Conservation (phyloP, 1,140 invertebrate genomes). For the Pseudomyrmex gracilis region DNA sequence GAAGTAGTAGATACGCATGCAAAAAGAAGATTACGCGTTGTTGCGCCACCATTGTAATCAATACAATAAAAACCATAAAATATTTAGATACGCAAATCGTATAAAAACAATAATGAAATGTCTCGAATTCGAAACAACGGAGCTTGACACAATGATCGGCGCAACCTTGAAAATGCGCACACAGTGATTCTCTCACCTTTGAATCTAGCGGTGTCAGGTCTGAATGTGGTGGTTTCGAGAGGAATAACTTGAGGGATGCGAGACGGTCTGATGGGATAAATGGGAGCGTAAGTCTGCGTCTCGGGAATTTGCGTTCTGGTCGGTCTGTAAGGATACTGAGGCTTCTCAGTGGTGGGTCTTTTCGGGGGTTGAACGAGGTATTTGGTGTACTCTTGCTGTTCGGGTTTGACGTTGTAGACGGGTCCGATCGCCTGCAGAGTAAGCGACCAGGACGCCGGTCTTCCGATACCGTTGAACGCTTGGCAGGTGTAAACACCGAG, state of each 20-base stretch:
- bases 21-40: neutral
- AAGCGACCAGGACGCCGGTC: conserved; percentile 91
- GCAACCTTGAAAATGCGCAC: neutral
- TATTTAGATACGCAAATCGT: neutral
- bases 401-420: conserved; percentile 84
- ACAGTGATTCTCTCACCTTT: conserved; percentile 76
- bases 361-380: conserved; percentile 86
- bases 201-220: conserved; percentile 36
- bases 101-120: neutral
- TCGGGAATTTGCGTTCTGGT: conserved; percentile 76
- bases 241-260: conserved; percentile 75
- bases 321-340: conserved; percentile 84
- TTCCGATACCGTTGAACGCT: conserved; percentile 93
- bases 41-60: conserved; percentile 11
- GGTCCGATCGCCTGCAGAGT: conserved; percentile 90
- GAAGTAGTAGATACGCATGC: neutral
- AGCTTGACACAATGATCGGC: neutral
- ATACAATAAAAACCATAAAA: neutral
- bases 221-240: conserved; percentile 64
- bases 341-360: conserved; percentile 76
- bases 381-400: conserved; percentile 85
- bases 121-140: neutral
- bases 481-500: conserved; percentile 95
- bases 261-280: conserved; percentile 65
- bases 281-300: conserved; percentile 77